A percentile compares a stretch with the other conserved stretches of the same genome.
phyloP scores from a whole-genome alignment of 2,797 vertebrate genomes.

The Aselliscus stoliczkanus region DNA sequence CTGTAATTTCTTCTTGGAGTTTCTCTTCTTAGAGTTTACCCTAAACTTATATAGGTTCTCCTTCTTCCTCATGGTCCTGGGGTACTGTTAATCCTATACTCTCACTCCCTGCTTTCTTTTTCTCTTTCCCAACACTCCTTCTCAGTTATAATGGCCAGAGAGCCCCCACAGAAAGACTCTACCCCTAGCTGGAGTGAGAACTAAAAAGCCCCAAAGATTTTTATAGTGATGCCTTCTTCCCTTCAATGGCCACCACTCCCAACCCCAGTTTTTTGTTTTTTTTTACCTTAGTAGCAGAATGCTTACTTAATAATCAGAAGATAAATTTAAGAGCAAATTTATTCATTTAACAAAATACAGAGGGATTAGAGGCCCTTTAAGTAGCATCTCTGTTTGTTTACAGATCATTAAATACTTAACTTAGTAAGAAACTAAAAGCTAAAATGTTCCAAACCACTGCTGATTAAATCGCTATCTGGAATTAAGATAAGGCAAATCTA shows the following conservation, averaged over 20 bases:
- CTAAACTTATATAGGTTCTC: neutral
- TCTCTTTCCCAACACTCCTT: fast-evolving
- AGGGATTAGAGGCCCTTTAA: conserved; percentile 16
- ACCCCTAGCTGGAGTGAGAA: fast-evolving
- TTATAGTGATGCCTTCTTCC: neutral
- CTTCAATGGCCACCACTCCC: fast-evolving
- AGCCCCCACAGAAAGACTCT: neutral
- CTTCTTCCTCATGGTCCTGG: neutral
- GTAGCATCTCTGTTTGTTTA: conserved; percentile 52
- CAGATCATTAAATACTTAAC: conserved; percentile 66
- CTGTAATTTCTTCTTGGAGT: neutral
- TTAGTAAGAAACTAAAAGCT: conserved; percentile 38
- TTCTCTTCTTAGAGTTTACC: conserved; percentile 10
- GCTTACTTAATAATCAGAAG: conserved; percentile 19
- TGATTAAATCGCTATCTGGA: conserved; percentile 51
- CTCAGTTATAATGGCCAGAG: neutral
- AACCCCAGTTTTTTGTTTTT: neutral
- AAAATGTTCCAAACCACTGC: conserved; percentile 44
- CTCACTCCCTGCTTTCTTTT: neutral
- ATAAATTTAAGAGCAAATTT: neutral
- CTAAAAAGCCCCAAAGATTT: neutral
- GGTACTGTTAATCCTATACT: neutral
- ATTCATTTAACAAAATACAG: neutral
- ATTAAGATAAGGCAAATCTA: conserved; percentile 46
- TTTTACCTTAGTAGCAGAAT: neutral